A percentile compares a stretch with the other conserved stretches of the same genome.
These are phyloP conservation scores for Antheraea yamamai DNA, from an alignment of 2,888 invertebrate genomes.

Conservation along the genomic window DNA sequence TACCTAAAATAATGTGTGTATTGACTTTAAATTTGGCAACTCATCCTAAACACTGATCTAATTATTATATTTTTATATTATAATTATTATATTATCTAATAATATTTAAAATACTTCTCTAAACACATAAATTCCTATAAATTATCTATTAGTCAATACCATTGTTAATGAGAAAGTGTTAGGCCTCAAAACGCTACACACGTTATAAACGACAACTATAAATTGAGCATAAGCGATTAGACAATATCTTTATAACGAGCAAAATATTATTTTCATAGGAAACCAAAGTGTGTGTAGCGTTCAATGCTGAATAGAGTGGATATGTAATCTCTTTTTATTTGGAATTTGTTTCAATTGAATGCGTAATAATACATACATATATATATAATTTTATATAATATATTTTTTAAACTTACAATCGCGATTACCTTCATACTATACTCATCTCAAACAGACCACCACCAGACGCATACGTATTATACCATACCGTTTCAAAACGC, in stretches of 20 bases:
- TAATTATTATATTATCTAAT: conserved; percentile 75
- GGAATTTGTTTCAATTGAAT: conserved; percentile 57
- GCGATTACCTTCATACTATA: conserved; percentile 62
- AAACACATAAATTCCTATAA: conserved; percentile 81
- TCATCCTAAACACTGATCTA: conserved; percentile 82
- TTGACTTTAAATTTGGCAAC: conserved; percentile 87
- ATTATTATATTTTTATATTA: conserved; percentile 57
- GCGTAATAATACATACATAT: conserved; percentile 38
- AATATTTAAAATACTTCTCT: conserved; percentile 82
- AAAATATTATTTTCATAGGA: conserved; percentile 25
- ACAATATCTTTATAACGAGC: conserved; percentile 31
- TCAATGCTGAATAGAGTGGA: conserved; percentile 68
- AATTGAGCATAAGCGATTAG: conserved; percentile 57
- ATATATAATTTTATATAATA: conserved; percentile 28
- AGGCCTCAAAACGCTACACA: conserved; percentile 79
- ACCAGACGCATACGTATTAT: conserved; percentile 54
- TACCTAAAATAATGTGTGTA: conserved; percentile 84
- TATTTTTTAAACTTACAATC: conserved; percentile 63
- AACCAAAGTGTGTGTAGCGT: conserved; percentile 64
- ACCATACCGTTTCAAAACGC: conserved; percentile 65
- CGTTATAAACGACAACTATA: conserved; percentile 46
- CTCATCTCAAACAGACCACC: conserved; percentile 63
- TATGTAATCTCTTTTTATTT: conserved; percentile 74
- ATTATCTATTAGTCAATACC: conserved; percentile 80
- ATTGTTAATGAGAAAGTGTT: conserved; percentile 74